Evolutionary conservation across 2,113 vertebrate species (phyloP).

Genomic region (Pogonocichla stellata): DNA sequence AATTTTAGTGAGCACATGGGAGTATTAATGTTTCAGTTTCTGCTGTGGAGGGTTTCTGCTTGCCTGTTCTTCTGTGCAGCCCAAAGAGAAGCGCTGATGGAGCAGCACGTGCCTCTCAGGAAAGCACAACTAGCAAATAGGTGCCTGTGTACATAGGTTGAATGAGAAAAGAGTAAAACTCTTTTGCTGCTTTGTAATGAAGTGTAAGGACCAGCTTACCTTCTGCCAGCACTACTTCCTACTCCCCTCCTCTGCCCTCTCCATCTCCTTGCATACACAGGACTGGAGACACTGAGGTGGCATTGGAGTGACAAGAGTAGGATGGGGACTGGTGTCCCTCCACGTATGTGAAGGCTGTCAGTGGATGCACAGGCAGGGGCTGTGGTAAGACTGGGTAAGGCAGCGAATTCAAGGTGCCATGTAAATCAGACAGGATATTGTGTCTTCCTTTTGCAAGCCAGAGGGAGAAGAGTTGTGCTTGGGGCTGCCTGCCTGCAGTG

Average conservation of each 20-base stretch:
- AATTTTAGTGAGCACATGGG: neutral
- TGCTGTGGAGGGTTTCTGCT: neutral
- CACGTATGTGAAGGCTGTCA: fast-evolving
- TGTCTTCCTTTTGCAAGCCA: neutral
- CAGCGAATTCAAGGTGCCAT: fast-evolving
- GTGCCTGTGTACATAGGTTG: fast-evolving
- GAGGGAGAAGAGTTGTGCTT: neutral
- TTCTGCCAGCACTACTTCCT: neutral
- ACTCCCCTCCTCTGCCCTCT: neutral
- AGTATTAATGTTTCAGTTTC: neutral
- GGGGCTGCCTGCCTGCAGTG: neutral
- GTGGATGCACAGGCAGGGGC: fast-evolving
- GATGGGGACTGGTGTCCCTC: fast-evolving
- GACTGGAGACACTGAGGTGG: neutral
- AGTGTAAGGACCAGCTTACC: neutral
- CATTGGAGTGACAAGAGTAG: neutral
- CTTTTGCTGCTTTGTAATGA: neutral
- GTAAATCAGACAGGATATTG: neutral
- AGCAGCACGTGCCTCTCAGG: fast-evolving
- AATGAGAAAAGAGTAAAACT: neutral
- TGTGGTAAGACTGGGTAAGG: neutral
- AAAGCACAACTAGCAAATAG: neutral
- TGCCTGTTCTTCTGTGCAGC: neutral
- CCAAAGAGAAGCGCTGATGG: neutral
- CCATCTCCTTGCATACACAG: fast-evolving